Percentiles rank a stretch among this genome's conserved stretches.
Conservation (phyloP, 2,113 vertebrate species). For the Vicugna pacos region DNA sequence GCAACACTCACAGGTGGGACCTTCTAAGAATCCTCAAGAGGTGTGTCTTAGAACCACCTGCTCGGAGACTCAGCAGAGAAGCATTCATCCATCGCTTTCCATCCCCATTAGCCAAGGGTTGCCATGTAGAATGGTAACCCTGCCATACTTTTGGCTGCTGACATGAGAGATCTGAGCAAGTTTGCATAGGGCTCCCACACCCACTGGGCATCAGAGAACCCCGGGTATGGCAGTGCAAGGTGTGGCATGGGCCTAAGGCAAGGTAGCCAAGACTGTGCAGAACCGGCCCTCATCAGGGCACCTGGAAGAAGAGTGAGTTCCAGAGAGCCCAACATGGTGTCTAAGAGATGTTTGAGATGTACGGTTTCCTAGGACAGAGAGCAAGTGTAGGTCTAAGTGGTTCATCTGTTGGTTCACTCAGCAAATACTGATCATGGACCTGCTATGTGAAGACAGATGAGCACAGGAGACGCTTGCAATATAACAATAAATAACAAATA, state of each 20-base stretch:
- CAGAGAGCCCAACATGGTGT: fast-evolving
- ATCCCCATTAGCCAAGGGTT: fast-evolving
- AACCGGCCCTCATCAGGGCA: fast-evolving
- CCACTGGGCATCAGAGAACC: neutral
- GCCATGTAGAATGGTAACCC: fast-evolving
- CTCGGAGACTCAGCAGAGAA: neutral
- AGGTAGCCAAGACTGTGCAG: neutral
- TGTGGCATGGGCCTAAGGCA: too few relatives aligned
- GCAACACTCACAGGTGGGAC: too few relatives aligned
- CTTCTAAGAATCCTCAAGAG: neutral
- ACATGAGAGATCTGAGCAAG: fast-evolving
- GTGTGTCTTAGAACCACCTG: neutral
- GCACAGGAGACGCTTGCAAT: neutral
- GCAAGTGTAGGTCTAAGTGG: fast-evolving
- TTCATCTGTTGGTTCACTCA: neutral
- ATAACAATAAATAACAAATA: neutral
- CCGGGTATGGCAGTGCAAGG: neutral
- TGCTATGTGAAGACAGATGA: neutral
- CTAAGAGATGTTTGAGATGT: fast-evolving
- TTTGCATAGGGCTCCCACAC: too few relatives aligned
- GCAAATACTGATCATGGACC: fast-evolving
- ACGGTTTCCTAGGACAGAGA: fast-evolving
- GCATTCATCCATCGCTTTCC: too few relatives aligned
- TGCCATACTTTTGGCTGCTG: fast-evolving
- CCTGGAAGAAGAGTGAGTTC: neutral